Evolutionary conservation across 2,113 vertebrate species (phyloP).

Genomic region (Hylia prasina): DNA sequence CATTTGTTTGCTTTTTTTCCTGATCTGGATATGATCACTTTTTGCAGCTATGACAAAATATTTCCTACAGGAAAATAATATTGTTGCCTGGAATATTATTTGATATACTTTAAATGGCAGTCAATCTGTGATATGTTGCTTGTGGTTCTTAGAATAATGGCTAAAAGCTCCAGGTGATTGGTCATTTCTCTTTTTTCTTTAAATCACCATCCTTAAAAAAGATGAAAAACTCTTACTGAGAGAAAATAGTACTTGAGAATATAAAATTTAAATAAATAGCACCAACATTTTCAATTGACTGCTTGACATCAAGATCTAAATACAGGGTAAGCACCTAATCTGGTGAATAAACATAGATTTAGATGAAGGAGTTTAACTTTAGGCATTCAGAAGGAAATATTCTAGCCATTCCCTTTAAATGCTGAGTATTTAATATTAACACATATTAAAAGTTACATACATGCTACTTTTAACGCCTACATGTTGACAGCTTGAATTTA

Average conservation of each 20-base stretch:
- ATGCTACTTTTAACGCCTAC: constrained; percentile 8
- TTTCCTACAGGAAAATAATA: neutral
- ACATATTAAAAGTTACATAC: constrained; percentile 4
- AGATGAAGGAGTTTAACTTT: constrained; percentile 5
- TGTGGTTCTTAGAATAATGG: neutral
- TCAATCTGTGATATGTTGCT: neutral
- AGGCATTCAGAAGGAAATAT: constrained; percentile 1
- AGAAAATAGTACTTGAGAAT: neutral
- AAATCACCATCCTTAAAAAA: neutral
- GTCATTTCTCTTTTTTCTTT: neutral
- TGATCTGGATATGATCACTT: neutral
- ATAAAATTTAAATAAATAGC: constrained; percentile 9
- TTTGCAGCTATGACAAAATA: neutral
- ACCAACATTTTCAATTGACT: constrained; percentile 19
- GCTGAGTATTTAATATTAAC: neutral
- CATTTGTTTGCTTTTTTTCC: neutral
- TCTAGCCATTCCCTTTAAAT: constrained; percentile 17
- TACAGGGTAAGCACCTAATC: constrained; percentile 12
- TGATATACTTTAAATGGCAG: neutral
- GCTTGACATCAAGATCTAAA: constrained; percentile 27
- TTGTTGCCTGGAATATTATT: neutral
- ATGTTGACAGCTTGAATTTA: neutral
- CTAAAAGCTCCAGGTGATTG: neutral
- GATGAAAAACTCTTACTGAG: constrained; percentile 2
- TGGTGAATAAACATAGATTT: constrained; percentile 23